Evolutionary conservation across 2,888 invertebrate genomes (phyloP).

Genomic region (Hipparchia semele): DNA sequence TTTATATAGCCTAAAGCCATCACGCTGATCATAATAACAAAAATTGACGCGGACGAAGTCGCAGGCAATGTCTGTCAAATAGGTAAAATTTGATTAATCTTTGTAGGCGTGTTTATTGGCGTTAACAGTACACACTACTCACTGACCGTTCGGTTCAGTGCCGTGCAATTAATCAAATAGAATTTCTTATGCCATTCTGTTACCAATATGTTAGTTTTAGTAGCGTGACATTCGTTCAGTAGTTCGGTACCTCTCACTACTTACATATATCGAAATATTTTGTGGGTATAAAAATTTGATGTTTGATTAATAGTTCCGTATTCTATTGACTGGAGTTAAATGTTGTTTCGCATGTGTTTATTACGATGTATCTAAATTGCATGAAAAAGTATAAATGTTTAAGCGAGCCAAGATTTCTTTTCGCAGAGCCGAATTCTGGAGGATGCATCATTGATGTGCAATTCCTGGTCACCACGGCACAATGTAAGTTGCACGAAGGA

Average conservation of each 20-base stretch:
- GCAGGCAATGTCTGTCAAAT: too few species aligned
- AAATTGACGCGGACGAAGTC: too few species aligned
- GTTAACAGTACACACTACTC: constrained; percentile 1
- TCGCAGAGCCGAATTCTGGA: constrained; percentile 95
- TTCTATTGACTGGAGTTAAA: neutral
- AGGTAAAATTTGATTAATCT: constrained; percentile 32
- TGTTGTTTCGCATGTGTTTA: neutral
- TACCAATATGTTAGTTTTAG: constrained; percentile 2
- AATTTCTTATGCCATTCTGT: constrained; percentile 21
- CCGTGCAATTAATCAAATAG: constrained; percentile 33
- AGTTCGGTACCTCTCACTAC: neutral
- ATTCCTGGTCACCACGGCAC: constrained; percentile 95
- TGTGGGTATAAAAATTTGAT: neutral
- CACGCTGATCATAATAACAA: too few species aligned
- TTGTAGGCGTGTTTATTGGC: constrained; percentile 25
- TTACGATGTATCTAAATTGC: constrained; percentile 34
- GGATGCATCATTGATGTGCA: constrained; percentile 95
- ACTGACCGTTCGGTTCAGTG: constrained; percentile 15
- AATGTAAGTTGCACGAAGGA: constrained; percentile 87
- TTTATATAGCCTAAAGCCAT: too few species aligned
- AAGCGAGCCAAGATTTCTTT: constrained; percentile 60
- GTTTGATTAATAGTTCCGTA: neutral
- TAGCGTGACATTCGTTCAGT: neutral
- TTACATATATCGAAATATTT: neutral
- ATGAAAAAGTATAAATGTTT: constrained; percentile 48